Conservation (phyloP, 2,888 invertebrate species). For the Crossocerus cetratus region DNA sequence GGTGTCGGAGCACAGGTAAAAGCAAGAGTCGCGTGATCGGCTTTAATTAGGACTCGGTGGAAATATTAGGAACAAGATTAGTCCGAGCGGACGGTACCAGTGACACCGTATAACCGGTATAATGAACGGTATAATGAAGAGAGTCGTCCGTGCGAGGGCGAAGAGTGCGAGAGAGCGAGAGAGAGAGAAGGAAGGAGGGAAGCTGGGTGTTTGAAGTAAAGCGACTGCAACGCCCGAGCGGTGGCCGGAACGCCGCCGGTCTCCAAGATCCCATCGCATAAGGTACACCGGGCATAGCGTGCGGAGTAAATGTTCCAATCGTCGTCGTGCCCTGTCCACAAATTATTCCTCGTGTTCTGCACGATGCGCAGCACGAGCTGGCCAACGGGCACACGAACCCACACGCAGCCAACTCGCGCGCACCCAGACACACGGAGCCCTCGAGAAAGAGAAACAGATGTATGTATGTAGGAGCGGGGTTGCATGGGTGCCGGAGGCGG, state of each 20-base stretch:
- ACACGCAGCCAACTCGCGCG: no score
- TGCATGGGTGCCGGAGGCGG: constrained; percentile 1
- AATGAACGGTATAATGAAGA: not conserved
- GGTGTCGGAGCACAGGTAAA: not conserved
- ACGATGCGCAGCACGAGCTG: constrained; percentile 65
- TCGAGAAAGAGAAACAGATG: not conserved
- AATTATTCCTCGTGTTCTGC: constrained; percentile 73
- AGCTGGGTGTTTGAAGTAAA: constrained; percentile 33
- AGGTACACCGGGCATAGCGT: constrained; percentile 58
- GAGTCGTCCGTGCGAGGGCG: not conserved
- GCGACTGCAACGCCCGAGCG: constrained; percentile 48
- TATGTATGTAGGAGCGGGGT: constrained; percentile 1
- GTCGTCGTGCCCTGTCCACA: constrained; percentile 71
- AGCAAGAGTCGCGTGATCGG: not conserved
- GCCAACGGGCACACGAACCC: constrained; percentile 22
- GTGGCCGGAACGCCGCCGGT: constrained; percentile 51
- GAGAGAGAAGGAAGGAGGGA: constrained; percentile 6
- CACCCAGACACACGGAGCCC: not conserved
- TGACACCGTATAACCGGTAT: constrained; percentile 3
- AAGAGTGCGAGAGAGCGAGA: not conserved
- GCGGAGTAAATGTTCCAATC: constrained; percentile 69
- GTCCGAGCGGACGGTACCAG: not conserved
- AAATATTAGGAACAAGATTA: not conserved
- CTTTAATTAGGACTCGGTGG: not conserved
- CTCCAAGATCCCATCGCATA: constrained; percentile 59